A percentile compares a stretch with the other conserved stretches of the same genome.
Conservation (phyloP, 2,113 vertebrate species). For the Nyctereutes procyonoides region DNA sequence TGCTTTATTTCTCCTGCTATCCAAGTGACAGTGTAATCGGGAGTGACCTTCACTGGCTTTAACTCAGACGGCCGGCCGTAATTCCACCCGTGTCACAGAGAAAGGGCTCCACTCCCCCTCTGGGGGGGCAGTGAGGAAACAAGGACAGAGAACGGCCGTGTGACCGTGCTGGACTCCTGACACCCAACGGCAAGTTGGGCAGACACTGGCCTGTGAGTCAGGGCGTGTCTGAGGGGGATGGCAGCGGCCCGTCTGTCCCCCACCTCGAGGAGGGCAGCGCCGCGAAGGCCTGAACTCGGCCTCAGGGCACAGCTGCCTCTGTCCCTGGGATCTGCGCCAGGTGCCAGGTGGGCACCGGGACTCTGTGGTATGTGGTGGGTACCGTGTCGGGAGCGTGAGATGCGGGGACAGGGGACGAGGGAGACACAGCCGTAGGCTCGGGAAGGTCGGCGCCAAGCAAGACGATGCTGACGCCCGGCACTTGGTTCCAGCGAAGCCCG, state of each 20-base stretch:
- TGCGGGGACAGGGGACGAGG: not conserved
- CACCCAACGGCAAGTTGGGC: too few relatives aligned
- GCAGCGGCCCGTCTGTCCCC: not conserved
- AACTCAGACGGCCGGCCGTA: conserved; percentile 38
- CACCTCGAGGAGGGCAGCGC: not conserved
- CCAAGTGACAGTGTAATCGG: conserved; percentile 49
- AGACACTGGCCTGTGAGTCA: too few relatives aligned
- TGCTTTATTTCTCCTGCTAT: conserved; percentile 27
- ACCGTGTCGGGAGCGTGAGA: rapidly evolving
- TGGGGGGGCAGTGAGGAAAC: not conserved
- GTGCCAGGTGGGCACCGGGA: not conserved
- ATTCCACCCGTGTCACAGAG: not conserved
- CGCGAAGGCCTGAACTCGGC: too few relatives aligned
- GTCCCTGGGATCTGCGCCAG: not conserved
- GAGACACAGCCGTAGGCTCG: not conserved
- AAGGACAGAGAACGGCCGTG: rapidly evolving
- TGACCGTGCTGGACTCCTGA: not conserved
- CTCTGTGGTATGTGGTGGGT: not conserved
- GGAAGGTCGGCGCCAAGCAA: not conserved
- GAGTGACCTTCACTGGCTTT: conserved; percentile 53
- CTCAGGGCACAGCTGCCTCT: not conserved
- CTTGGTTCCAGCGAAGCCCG: not conserved
- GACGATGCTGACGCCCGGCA: rapidly evolving
- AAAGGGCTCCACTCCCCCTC: not conserved
- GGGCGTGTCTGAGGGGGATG: rapidly evolving